Conservation (phyloP, 1,140 invertebrate genomes). For the Magallana angulata region DNA sequence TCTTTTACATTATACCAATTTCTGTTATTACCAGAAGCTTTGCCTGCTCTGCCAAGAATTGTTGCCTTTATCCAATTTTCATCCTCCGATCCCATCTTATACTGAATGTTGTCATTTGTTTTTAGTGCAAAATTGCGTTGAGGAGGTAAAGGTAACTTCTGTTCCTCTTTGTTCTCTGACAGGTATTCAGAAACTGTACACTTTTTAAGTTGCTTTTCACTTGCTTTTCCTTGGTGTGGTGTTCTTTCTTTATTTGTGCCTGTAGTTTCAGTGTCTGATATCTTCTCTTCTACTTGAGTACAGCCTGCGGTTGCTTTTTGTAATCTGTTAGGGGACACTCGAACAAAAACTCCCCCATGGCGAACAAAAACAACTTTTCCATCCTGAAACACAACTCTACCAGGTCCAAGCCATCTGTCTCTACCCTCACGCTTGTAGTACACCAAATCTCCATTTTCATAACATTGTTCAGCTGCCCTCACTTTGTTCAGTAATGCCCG, state of each 20-base stretch:
- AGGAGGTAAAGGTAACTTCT: too few relatives aligned
- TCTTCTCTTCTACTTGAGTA: constrained; percentile 20
- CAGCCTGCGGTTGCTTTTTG: constrained; percentile 3
- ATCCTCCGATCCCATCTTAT: neutral
- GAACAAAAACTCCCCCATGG: constrained; percentile 56
- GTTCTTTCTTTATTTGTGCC: neutral
- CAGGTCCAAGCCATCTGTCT: constrained; percentile 56
- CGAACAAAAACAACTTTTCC: constrained; percentile 57
- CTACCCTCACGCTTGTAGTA: constrained; percentile 59
- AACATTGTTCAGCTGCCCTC: constrained; percentile 51
- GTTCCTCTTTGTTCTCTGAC: too few relatives aligned
- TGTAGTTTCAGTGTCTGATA: constrained; percentile 44
- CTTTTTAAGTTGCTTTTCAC: too few relatives aligned
- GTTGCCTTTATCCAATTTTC: constrained; percentile 40
- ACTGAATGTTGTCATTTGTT: constrained; percentile 43
- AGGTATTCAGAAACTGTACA: too few relatives aligned
- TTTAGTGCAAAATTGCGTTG: neutral
- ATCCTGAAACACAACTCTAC: constrained; percentile 55
- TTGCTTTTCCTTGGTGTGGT: too few relatives aligned
- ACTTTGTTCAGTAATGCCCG: constrained; percentile 54
- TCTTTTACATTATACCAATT: constrained; percentile 54
- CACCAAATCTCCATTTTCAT: constrained; percentile 53
- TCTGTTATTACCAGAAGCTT: constrained; percentile 48
- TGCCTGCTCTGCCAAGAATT: constrained; percentile 42
- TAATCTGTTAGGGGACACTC: constrained; percentile 57